Base-by-base conservation (phyloP, 2,888 invertebrate species). In the Diarsia brunnea region DNA sequence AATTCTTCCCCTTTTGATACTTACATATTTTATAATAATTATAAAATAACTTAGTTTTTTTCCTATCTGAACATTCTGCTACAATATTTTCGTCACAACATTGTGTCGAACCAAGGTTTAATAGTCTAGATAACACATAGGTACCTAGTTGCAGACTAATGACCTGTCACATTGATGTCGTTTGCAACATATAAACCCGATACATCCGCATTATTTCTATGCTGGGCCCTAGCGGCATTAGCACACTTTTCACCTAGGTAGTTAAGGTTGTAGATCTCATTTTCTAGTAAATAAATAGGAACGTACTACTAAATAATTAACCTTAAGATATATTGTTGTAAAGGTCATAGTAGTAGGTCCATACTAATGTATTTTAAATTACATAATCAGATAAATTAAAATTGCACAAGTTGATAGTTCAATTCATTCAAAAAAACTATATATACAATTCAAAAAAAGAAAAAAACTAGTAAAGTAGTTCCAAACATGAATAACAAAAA, bases 181-280 rank as follows among this genome's bases (percentile, higher is more conserved):
- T 79, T 82, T 65, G 69, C 65, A 82, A 78, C 73, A 71, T 63
- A 82, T 82, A 85, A 85, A 83, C 43, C 86, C 83, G 86, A 83
- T 83, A 83, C 83, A 73, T 83, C 83, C 86, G 86, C 79, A 82
- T 78, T 78, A 73, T 78, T 70, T 69, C 64, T 70, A 51, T 67
- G 53, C 60, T 71, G 10, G 31, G 72, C 31, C 60, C 69, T 74
- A 84, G 71, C 72, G 61, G 64, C 72, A 74, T 73, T 86, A 84
- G 55, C 86, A 84, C 76, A 84, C 67, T 70, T 86, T 84, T 81
- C 82, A 82, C 43, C 66, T 66, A 47, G n/a, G 65, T 58, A 68
- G 60, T n/a, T 45, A 24, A 81, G 67, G 60, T 68, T 68, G 16
- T 55, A 45, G 11, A 70, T 75, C 64, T 60, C 51, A 67, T 65